Conservation (phyloP, 1,140 invertebrate species). For the Dufourea novaeangliae region DNA sequence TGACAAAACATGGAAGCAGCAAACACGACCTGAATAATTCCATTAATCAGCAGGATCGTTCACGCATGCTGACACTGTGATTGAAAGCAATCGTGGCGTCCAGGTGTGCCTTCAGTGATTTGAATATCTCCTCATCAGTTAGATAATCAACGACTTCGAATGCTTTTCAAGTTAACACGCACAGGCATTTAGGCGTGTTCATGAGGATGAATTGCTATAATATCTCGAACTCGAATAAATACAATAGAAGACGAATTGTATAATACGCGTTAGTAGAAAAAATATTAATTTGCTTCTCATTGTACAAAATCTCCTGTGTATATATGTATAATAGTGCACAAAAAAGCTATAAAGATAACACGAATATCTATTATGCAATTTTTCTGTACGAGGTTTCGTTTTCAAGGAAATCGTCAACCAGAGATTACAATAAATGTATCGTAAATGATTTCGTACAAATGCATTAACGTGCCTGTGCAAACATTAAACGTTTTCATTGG, state of each 20-base stretch:
- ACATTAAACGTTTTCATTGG: too few relatives aligned
- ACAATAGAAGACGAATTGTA: neutral
- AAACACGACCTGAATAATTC: constrained; percentile 6
- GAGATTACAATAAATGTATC: too few relatives aligned
- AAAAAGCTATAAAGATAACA: too few relatives aligned
- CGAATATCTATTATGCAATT: too few relatives aligned
- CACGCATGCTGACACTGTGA: neutral
- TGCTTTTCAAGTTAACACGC: constrained; percentile 53
- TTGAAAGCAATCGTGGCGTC: constrained; percentile 16
- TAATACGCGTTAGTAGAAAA: too few relatives aligned
- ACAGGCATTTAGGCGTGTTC: constrained; percentile 55
- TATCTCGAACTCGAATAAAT: neutral
- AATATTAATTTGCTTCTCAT: too few relatives aligned
- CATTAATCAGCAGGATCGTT: constrained; percentile 16
- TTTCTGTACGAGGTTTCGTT: too few relatives aligned
- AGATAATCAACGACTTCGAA: constrained; percentile 65
- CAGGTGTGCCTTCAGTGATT: constrained; percentile 15
- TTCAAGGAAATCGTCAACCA: too few relatives aligned
- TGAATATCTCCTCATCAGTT: constrained; percentile 55
- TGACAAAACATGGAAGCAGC: neutral
- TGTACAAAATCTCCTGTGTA: too few relatives aligned
- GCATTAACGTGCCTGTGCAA: too few relatives aligned
- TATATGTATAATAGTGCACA: too few relatives aligned
- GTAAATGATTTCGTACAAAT: too few relatives aligned
- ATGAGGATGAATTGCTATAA: constrained; percentile 47